phyloP scores from a whole-genome alignment of 2,888 invertebrate species.

The Zele albiditarsus region DNA sequence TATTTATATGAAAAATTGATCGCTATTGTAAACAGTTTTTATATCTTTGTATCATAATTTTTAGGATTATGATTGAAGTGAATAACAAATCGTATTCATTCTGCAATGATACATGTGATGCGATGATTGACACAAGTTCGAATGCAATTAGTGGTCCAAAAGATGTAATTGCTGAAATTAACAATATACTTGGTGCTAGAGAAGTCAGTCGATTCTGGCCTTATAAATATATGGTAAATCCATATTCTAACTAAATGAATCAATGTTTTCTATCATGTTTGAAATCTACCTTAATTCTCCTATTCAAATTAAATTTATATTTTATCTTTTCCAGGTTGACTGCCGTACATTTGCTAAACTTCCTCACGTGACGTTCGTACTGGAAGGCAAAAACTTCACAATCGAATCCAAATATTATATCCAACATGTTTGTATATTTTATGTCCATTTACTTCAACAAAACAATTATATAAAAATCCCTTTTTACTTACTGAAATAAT shows the following conservation, averaged over 20 bases:
- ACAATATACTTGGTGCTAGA: conserved; percentile 69
- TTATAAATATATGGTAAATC: conserved; percentile 56
- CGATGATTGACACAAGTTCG: conserved; percentile 71
- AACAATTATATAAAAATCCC: not conserved
- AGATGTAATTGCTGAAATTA: conserved; percentile 68
- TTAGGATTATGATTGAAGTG: conserved; percentile 50
- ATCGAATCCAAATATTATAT: conserved; percentile 79
- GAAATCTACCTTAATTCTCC: not conserved
- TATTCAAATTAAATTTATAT: not conserved
- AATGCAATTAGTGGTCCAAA: conserved; percentile 72
- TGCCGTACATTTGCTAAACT: conserved; percentile 77
- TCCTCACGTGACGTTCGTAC: conserved; percentile 76
- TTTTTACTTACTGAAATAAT: not conserved
- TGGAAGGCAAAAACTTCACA: conserved; percentile 77
- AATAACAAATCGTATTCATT: conserved; percentile 59
- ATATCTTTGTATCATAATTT: conserved; percentile 26
- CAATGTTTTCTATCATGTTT: not conserved
- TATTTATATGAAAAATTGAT: conserved; percentile 27
- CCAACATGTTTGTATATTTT: conserved; percentile 66
- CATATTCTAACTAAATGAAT: conserved; percentile 24
- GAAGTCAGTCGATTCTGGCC: conserved; percentile 50
- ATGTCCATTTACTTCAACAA: not conserved
- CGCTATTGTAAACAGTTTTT: not conserved
- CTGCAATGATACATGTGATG: conserved; percentile 69
- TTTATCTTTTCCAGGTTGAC: conserved; percentile 72